Conservation (phyloP, 2,113 vertebrate genomes). For the Ammodytes marinus region DNA sequence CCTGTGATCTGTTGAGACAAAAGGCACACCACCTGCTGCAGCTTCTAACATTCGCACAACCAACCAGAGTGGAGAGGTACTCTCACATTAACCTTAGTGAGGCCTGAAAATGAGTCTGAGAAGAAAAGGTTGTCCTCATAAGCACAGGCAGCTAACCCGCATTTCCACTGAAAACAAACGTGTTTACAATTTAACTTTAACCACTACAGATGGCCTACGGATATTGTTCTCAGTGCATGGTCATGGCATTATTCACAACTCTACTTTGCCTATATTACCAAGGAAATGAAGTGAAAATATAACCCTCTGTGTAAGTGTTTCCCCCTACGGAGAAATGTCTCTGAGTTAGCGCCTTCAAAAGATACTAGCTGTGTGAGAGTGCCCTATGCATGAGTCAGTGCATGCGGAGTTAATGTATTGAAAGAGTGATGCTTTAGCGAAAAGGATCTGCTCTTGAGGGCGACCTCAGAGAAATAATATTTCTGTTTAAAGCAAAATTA, state of each 20-base stretch:
- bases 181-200: slow-evolving; percentile 7
- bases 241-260: neutral
- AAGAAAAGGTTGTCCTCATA: neutral
- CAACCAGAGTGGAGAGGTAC: slow-evolving; percentile 42
- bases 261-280: neutral
- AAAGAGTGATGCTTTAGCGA: neutral
- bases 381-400: neutral
- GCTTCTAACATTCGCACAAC: slow-evolving; percentile 45
- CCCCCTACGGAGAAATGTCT: slow-evolving; percentile 11
- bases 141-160: neutral
- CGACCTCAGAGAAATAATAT: neutral
- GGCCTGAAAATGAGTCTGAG: neutral
- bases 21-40: slow-evolving; percentile 47
- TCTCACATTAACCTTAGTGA: slow-evolving; percentile 20
- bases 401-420: slow-evolving; percentile 3
- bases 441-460: neutral
- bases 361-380: neutral
- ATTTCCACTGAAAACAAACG: slow-evolving; percentile 1
- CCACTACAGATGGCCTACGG: neutral
- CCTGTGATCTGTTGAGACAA: slow-evolving; percentile 61
- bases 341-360: slow-evolving; percentile 13
- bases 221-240: neutral
- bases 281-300: slow-evolving; percentile 9
- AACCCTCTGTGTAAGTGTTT: neutral
- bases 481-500: slow-evolving; percentile 9